These are phyloP conservation scores for Bhutanitis thaidina DNA, from an alignment of 2,888 invertebrate genomes.

Conservation along the genomic window DNA sequence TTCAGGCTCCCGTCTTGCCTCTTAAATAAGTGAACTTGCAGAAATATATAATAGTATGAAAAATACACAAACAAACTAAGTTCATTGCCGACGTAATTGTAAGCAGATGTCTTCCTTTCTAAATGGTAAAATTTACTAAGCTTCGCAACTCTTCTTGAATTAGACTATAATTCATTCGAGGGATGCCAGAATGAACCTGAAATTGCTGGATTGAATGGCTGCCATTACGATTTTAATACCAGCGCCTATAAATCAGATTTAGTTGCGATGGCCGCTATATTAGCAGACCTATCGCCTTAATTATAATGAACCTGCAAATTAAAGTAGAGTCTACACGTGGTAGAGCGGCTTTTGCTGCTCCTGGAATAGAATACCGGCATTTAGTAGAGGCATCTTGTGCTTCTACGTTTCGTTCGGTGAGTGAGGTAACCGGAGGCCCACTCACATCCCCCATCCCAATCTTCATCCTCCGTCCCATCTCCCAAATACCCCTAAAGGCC, in stretches of 20 bases:
- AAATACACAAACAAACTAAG: no score
- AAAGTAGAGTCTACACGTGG: background rate
- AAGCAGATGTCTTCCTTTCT: background rate
- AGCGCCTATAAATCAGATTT: conserved; percentile 31
- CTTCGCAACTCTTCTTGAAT: conserved; percentile 25
- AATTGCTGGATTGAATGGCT: conserved; percentile 29
- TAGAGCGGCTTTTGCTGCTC: no score
- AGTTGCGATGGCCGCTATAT: conserved; percentile 26
- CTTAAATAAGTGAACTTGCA: no score
- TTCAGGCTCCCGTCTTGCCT: no score
- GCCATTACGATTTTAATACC: conserved; percentile 32
- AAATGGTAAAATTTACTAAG: conserved; percentile 16
- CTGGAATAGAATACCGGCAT: no score
- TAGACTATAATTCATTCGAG: conserved; percentile 31
- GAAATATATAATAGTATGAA: no score
- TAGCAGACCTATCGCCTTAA: conserved; percentile 14
- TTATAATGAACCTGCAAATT: conserved; percentile 4
- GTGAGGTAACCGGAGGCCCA: no score
- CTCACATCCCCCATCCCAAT: no score
- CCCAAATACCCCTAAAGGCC: no score
- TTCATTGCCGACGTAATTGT: background rate
- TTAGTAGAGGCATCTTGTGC: no score
- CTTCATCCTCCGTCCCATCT: no score
- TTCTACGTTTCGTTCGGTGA: no score
- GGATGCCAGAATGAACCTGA: conserved; percentile 25